Conservation (phyloP, 2,797 vertebrate species). For the Lagodon rhomboides region DNA sequence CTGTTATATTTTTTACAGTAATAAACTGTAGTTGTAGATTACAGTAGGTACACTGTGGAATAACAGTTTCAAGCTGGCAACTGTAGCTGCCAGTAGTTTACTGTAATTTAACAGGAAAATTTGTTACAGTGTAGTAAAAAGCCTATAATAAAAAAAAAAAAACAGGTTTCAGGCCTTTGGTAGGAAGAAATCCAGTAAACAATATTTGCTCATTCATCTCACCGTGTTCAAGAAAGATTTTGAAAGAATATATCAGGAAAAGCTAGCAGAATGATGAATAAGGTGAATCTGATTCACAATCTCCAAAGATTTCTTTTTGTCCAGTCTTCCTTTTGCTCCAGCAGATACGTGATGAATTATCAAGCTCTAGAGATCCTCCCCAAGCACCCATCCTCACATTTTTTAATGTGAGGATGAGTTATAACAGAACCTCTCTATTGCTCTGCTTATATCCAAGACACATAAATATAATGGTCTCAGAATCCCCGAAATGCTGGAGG, state of each 20-base stretch:
- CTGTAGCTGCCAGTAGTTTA: too few species aligned
- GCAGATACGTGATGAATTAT: slow-evolving; percentile 31
- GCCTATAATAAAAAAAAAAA: neutral
- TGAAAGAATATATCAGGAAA: neutral
- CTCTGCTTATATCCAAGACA: slow-evolving; percentile 22
- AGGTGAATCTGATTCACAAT: slow-evolving; percentile 33
- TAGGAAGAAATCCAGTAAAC: neutral
- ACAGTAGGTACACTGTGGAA: too few species aligned
- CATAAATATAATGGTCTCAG: slow-evolving; percentile 28
- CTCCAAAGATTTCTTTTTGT: slow-evolving; percentile 13
- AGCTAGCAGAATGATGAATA: neutral
- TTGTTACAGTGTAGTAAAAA: neutral
- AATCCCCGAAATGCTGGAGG: slow-evolving; percentile 29
- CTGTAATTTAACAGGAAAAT: neutral
- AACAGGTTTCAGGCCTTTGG: too few species aligned
- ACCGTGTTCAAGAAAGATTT: neutral
- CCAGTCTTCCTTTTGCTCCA: neutral
- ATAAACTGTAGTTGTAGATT: too few species aligned
- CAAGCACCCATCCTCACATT: slow-evolving; percentile 2
- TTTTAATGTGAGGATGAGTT: slow-evolving; percentile 7
- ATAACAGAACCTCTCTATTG: slow-evolving; percentile 22
- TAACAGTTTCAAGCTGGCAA: too few species aligned
- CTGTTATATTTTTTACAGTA: too few species aligned
- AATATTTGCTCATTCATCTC: neutral
- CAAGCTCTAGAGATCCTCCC: slow-evolving; percentile 15